Evolutionary conservation across 2,797 vertebrate species (phyloP).

Genomic region (Catostomus latipinnis): DNA sequence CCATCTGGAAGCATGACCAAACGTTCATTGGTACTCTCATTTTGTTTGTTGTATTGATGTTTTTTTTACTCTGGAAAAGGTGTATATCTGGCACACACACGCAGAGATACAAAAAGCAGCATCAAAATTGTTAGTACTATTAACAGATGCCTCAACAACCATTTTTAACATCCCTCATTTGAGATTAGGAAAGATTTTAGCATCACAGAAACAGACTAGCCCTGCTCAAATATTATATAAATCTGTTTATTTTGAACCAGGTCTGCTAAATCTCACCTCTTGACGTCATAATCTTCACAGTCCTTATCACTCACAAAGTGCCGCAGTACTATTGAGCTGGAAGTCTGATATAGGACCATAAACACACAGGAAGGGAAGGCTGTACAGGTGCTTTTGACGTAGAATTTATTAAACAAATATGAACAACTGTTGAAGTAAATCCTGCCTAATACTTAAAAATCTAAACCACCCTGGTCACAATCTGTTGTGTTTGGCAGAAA

Average conservation of each 20-base stretch:
- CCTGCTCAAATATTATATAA: constrained; percentile 10
- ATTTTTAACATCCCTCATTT: constrained; percentile 1
- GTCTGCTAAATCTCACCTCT: constrained; percentile 35
- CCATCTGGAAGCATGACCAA: constrained; percentile 29
- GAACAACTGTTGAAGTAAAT: constrained; percentile 38
- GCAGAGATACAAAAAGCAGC: not conserved
- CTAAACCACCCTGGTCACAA: constrained; percentile 39
- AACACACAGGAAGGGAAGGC: constrained; percentile 35
- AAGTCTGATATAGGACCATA: constrained; percentile 38
- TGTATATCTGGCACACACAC: not conserved
- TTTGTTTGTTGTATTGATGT: constrained; percentile 24
- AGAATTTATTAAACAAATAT: constrained; percentile 38
- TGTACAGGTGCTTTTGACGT: constrained; percentile 9
- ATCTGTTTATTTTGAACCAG: constrained; percentile 18
- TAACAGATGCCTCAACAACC: not conserved
- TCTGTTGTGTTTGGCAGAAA: not conserved
- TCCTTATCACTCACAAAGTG: constrained; percentile 32
- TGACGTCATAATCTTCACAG: constrained; percentile 30
- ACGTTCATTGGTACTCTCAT: not conserved
- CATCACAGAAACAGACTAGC: not conserved
- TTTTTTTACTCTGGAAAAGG: constrained; percentile 1
- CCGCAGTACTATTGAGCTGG: constrained; percentile 28
- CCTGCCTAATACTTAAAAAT: constrained; percentile 14
- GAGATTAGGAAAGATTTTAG: constrained; percentile 1
- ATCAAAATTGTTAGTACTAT: not conserved